Percentiles rank a stretch among this genome's conserved stretches.
phyloP scores from a whole-genome alignment of 2,113 vertebrate species.

The Baryphthengus martii region DNA sequence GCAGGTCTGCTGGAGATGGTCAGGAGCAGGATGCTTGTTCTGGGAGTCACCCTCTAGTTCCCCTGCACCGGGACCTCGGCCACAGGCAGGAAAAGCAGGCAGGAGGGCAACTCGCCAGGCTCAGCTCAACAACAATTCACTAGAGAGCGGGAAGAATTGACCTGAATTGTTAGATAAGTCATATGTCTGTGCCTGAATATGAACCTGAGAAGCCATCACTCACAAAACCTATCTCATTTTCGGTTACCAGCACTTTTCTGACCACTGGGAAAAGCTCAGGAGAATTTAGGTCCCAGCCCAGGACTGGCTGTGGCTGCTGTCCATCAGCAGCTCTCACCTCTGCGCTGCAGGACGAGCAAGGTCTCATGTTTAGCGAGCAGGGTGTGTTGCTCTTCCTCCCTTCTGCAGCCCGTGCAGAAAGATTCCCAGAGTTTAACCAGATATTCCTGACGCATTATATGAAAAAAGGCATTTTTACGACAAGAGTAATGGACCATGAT shows the following conservation, averaged over 20 bases:
- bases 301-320: neutral
- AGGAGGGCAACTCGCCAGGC: neutral
- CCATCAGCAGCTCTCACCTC: neutral
- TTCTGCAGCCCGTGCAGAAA: neutral
- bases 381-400: neutral
- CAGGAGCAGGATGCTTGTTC: neutral
- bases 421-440: neutral
- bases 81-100: neutral
- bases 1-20: neutral
- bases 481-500: neutral
- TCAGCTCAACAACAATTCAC: neutral
- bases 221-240: neutral
- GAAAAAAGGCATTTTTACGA: neutral
- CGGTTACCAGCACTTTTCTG: neutral
- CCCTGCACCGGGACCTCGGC: fast-evolving
- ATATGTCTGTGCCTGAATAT: neutral
- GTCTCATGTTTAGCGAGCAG: neutral
- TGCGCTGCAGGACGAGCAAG: fast-evolving
- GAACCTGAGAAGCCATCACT: neutral
- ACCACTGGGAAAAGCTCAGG: neutral
- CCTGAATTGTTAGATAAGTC: neutral
- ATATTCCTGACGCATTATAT: neutral
- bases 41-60: fast-evolving
- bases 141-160: neutral
- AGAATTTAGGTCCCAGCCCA: neutral